phyloP scores from a whole-genome alignment of 2,113 vertebrate species.

The Cyanocitta stelleri region DNA sequence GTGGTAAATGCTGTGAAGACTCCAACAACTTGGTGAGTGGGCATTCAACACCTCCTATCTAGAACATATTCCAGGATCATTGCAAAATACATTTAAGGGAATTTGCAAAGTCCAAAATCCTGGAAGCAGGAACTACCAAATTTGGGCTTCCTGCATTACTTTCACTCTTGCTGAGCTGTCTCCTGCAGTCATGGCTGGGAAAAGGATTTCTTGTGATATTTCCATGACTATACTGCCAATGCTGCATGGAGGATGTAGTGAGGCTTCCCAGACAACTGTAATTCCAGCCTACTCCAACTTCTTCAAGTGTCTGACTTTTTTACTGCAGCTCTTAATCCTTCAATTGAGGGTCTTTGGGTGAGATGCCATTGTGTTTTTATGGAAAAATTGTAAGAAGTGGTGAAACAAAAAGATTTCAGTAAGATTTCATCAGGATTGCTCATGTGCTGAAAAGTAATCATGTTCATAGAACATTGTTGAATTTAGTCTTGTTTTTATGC shows the following conservation, averaged over 20 bases:
- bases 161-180: neutral
- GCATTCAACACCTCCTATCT: neutral
- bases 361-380: neutral
- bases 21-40: neutral
- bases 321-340: neutral
- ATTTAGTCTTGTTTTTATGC: neutral
- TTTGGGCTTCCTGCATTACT: neutral
- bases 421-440: neutral
- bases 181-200: neutral
- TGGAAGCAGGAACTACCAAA: neutral
- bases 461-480: neutral
- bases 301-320: neutral
- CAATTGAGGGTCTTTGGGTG: neutral
- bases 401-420: neutral
- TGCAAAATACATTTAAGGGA: neutral
- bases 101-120: neutral
- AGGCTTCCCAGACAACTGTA: neutral
- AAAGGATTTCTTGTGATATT: neutral
- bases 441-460: neutral
- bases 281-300: neutral
- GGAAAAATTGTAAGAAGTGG: neutral
- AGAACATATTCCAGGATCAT: neutral
- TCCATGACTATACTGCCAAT: neutral
- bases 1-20: neutral
- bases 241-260: neutral